Evolutionary conservation across 2,113 vertebrate species (phyloP).

Genomic region (Hepsetus odoe): DNA sequence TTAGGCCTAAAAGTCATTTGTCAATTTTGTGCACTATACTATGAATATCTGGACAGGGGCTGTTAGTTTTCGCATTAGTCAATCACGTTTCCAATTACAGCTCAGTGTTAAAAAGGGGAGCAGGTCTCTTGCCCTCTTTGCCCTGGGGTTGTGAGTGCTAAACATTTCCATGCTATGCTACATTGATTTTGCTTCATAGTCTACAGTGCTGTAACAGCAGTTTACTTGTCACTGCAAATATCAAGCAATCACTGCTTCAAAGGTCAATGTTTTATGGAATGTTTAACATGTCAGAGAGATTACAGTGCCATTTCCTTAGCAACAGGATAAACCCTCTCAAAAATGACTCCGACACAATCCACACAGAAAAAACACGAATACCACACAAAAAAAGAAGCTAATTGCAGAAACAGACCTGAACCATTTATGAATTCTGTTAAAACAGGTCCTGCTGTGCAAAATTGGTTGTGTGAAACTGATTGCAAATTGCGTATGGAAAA

Average conservation of each 20-base stretch:
- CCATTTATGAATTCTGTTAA: background rate
- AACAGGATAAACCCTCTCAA: slow-evolving; percentile 33
- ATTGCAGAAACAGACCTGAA: background rate
- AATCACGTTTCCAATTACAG: slow-evolving; percentile 4
- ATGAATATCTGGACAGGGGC: slow-evolving; percentile 11
- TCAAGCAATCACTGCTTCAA: slow-evolving; percentile 64
- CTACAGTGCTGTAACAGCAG: slow-evolving; percentile 52
- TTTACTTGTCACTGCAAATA: slow-evolving; percentile 70
- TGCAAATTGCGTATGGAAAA: background rate
- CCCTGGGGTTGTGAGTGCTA: slow-evolving; percentile 30
- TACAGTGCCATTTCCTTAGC: slow-evolving; percentile 52
- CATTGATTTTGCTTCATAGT: slow-evolving; percentile 64
- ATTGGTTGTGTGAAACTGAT: background rate
- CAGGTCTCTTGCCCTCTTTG: slow-evolving; percentile 8
- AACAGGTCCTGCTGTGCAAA: background rate
- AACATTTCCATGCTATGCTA: slow-evolving; percentile 40
- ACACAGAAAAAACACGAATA: slow-evolving; percentile 11
- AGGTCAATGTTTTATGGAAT: slow-evolving; percentile 68
- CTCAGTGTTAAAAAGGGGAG: slow-evolving; percentile 26
- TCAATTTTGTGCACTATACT: background rate
- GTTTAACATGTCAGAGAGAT: slow-evolving; percentile 66
- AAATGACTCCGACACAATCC: background rate
- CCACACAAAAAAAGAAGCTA: background rate
- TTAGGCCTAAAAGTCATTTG: background rate
- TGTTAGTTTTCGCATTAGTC: slow-evolving; percentile 25